Conservation (phyloP, 35 echinoderm and acorn worm genomes). For the Heliocidaris erythrogramma region DNA sequence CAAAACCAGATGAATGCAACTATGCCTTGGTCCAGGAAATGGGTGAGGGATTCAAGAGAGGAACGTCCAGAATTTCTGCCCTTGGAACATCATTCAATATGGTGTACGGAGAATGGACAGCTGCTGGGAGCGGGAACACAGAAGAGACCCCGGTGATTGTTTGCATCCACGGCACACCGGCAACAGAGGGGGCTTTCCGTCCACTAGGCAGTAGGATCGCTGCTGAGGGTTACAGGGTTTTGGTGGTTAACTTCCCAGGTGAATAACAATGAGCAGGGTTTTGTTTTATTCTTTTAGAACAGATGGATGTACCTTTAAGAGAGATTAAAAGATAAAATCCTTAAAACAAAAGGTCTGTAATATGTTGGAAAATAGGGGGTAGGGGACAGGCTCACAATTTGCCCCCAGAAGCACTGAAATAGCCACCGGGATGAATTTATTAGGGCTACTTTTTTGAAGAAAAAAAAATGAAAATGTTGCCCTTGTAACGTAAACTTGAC, state of each 20-base stretch:
- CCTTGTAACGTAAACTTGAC: no score
- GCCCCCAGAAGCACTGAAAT: no score
- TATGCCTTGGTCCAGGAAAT: conserved; percentile 26
- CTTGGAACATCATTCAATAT: conserved; percentile 14
- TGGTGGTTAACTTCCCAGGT: conserved; percentile 44
- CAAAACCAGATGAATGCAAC: not conserved
- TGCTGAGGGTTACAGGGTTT: not conserved
- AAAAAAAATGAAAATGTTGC: no score
- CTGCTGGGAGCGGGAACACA: not conserved
- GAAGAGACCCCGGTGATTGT: not conserved
- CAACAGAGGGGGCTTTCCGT: conserved; percentile 14
- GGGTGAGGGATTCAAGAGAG: not conserved
- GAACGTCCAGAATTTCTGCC: not conserved
- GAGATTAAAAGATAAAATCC: no score
- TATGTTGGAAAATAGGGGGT: no score
- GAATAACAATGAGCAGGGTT: not conserved
- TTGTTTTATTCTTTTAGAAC: not conserved
- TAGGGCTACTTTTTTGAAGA: no score
- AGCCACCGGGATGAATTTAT: no score
- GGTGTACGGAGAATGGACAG: conserved; percentile 38
- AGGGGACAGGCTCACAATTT: no score
- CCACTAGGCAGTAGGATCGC: not conserved
- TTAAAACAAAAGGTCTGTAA: no score
- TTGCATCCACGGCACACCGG: conserved; percentile 22
- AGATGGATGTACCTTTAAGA: not conserved